These are phyloP conservation scores for Saguinus imperator DNA, from an alignment of 2,113 vertebrate genomes.

Conservation along the genomic window DNA sequence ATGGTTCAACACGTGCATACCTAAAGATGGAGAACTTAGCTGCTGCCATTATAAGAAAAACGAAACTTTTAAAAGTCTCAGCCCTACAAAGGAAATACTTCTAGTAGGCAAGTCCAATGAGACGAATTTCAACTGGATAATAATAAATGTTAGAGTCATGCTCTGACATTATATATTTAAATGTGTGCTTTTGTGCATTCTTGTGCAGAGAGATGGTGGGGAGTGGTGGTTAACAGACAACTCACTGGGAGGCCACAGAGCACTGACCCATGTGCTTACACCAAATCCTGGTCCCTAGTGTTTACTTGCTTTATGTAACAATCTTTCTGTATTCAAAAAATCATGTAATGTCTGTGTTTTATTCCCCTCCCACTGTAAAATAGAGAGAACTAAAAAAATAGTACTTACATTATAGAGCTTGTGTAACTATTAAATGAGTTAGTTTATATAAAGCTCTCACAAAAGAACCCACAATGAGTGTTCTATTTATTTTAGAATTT, in stretches of 20 bases:
- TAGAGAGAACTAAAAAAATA: neutral
- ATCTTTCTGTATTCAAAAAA: neutral
- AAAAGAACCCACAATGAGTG: neutral
- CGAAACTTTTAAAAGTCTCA: neutral
- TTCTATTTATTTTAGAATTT: neutral
- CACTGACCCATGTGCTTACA: neutral
- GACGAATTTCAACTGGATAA: neutral
- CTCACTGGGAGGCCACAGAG: neutral
- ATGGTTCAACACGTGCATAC: neutral
- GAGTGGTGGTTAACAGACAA: neutral
- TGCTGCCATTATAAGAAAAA: neutral
- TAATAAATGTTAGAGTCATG: neutral
- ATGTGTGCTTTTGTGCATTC: neutral
- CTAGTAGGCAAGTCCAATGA: neutral
- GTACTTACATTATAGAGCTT: neutral
- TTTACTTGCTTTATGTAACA: neutral
- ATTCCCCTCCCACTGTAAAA: neutral
- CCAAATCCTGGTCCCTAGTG: neutral
- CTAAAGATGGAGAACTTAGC: neutral
- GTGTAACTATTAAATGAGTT: neutral
- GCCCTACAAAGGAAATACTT: neutral
- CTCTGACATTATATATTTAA: neutral
- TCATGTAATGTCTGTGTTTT: neutral
- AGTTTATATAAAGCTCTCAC: neutral
- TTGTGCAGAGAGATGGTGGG: neutral